A percentile compares a stretch with the other conserved stretches of the same genome.
Evolutionary conservation across 1,140 invertebrate genomes (phyloP).

Genomic region (Drosophila pallidifrons): DNA sequence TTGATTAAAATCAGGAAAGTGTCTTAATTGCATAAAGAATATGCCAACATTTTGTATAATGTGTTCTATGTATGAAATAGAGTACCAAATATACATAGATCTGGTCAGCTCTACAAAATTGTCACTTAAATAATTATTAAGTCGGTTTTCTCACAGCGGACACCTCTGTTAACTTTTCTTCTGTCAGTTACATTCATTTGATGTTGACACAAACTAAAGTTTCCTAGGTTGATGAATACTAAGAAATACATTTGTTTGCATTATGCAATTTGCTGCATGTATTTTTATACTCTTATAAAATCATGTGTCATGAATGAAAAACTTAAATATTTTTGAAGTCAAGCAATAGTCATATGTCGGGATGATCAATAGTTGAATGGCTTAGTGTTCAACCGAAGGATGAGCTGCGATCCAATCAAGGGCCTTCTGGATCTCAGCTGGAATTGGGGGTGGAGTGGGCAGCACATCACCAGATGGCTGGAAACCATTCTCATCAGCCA

Average conservation of each 20-base stretch:
- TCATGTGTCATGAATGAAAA: background rate
- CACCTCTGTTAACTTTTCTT: no score
- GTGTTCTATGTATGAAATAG: no score
- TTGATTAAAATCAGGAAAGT: no score
- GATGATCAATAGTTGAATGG: background rate
- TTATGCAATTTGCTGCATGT: conserved; percentile 18
- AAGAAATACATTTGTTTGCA: background rate
- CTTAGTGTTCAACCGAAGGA: conserved; percentile 37
- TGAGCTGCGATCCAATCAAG: conserved; percentile 83
- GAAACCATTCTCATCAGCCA: conserved; percentile 87
- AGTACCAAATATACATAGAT: no score
- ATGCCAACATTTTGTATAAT: no score
- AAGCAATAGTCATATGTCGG: background rate
- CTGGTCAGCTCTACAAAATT: no score
- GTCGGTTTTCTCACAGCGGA: no score
- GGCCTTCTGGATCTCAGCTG: conserved; percentile 88
- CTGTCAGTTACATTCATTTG: no score
- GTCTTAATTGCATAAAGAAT: no score
- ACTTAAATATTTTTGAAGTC: conserved; percentile 10
- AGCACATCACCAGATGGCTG: conserved; percentile 85
- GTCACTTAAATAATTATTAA: no score
- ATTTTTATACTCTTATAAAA: conserved; percentile 1
- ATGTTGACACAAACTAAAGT: no score
- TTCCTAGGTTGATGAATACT: no score
- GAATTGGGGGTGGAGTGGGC: conserved; percentile 89